These are phyloP conservation scores for Styela clava DNA, from an alignment of 23 tunicate species.

Conservation along the genomic window DNA sequence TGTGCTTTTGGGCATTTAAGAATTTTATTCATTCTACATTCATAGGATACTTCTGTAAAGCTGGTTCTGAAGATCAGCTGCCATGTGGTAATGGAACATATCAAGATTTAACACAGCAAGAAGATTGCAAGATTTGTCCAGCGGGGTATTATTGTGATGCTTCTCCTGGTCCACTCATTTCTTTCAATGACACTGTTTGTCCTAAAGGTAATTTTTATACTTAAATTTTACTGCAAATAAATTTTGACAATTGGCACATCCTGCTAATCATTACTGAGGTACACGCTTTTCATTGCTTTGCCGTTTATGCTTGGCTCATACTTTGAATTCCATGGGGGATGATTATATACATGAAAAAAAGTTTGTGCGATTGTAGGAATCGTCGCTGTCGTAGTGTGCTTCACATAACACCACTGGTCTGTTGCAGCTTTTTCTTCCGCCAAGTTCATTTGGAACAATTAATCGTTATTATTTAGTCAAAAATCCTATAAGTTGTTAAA, in stretches of 20 bases:
- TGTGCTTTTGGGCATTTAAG: too few relatives aligned
- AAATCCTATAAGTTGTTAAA: too few relatives aligned
- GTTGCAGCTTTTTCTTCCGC: too few relatives aligned
- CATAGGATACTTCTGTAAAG: conserved; percentile 59
- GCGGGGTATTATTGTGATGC: conserved; percentile 94
- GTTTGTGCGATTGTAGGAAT: too few relatives aligned
- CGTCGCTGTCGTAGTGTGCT: too few relatives aligned
- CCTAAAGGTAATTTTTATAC: conserved; percentile 51
- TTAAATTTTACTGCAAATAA: neutral
- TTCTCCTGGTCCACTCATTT: conserved; percentile 51
- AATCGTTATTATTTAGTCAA: too few relatives aligned
- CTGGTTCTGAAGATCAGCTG: conserved; percentile 22
- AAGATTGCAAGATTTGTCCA: conserved; percentile 66
- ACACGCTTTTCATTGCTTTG: neutral
- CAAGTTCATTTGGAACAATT: too few relatives aligned
- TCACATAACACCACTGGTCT: too few relatives aligned
- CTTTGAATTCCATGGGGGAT: too few relatives aligned
- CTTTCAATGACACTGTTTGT: conserved; percentile 69
- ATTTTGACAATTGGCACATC: neutral
- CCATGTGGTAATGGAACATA: conserved; percentile 90
- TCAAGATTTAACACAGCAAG: conserved; percentile 46
- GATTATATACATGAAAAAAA: too few relatives aligned
- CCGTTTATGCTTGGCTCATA: too few relatives aligned
- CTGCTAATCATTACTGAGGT: neutral
- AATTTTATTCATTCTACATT: too few relatives aligned